Conservation (phyloP, 2,888 invertebrate species). For the Seira sanloemensis region DNA sequence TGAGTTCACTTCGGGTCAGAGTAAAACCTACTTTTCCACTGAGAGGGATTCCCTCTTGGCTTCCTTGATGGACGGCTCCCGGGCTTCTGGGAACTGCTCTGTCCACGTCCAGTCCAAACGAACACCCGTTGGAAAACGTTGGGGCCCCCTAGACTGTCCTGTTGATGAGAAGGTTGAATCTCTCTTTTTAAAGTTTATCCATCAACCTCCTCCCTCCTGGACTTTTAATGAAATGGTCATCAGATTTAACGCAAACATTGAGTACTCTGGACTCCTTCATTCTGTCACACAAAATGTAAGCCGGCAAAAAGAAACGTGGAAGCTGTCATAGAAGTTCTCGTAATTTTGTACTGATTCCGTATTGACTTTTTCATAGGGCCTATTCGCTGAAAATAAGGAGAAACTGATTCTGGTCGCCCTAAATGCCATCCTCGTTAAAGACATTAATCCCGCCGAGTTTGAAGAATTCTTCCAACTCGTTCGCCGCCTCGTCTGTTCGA, state of each 20-base stretch:
- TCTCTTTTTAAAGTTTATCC: slow-evolving; percentile 88
- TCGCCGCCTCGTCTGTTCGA: slow-evolving; percentile 94
- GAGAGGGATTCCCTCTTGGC: slow-evolving; percentile 97
- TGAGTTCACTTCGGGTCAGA: slow-evolving; percentile 94
- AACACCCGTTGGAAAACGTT: slow-evolving; percentile 90
- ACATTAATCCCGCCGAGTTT: slow-evolving; percentile 81
- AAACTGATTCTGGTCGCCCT: slow-evolving; percentile 95
- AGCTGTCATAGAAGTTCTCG: neutral
- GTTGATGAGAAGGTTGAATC: slow-evolving; percentile 97
- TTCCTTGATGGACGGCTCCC: slow-evolving; percentile 95
- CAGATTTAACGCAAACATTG: slow-evolving; percentile 97
- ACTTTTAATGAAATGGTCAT: slow-evolving; percentile 89
- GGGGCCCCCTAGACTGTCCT: slow-evolving; percentile 88
- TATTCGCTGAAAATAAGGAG: slow-evolving; percentile 99
- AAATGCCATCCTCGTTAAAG: slow-evolving; percentile 87
- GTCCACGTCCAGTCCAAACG: slow-evolving; percentile 93
- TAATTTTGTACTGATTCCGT: neutral
- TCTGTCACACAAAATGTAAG: slow-evolving; percentile 97
- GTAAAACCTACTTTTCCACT: slow-evolving; percentile 91
- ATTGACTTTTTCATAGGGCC: slow-evolving; percentile 81
- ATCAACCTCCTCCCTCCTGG: slow-evolving; percentile 81
- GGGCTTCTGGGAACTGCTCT: slow-evolving; percentile 97
- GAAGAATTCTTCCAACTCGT: slow-evolving; percentile 98
- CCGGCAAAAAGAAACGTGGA: neutral
- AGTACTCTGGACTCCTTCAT: slow-evolving; percentile 97